Evolutionary conservation across 2,113 vertebrate genomes (phyloP).

Genomic region (Otolemur garnettii): DNA sequence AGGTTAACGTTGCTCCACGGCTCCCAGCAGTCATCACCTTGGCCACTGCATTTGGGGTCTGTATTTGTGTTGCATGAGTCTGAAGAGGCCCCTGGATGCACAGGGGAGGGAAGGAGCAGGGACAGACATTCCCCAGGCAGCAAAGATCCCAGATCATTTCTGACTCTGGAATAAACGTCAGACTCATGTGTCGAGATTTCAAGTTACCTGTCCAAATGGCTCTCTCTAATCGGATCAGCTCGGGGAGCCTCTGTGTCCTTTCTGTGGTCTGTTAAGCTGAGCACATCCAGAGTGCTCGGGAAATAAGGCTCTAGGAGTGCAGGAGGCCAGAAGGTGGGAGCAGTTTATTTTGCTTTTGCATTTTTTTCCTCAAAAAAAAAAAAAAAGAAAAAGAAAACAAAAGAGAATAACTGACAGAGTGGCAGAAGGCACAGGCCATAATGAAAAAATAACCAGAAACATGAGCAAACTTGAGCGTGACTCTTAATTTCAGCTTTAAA

Average conservation of each 20-base stretch:
- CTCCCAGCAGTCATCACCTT: not conserved
- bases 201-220: constrained; percentile 59
- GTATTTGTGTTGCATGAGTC: not conserved
- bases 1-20: not conserved
- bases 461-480: not conserved
- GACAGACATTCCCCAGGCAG: constrained; percentile 55
- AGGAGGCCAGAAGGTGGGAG: not conserved
- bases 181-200: constrained; percentile 66
- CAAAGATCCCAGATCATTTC: constrained; percentile 64
- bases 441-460: not conserved
- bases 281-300: not conserved
- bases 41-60: not conserved
- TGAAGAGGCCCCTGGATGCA: not conserved
- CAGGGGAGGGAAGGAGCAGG: not conserved
- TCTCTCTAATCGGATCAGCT: constrained; percentile 39
- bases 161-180: constrained; percentile 65
- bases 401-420: not conserved
- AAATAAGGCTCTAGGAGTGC: not conserved
- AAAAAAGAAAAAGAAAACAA: not conserved
- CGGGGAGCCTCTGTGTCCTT: constrained; percentile 46
- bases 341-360: constrained; percentile 57
- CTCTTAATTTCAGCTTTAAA: not conserved
- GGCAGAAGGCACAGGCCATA: constrained; percentile 3
- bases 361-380: constrained; percentile 8
- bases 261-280: not conserved